phyloP scores from a whole-genome alignment of 1,140 invertebrate genomes.

The Andrena cerasifolii region DNA sequence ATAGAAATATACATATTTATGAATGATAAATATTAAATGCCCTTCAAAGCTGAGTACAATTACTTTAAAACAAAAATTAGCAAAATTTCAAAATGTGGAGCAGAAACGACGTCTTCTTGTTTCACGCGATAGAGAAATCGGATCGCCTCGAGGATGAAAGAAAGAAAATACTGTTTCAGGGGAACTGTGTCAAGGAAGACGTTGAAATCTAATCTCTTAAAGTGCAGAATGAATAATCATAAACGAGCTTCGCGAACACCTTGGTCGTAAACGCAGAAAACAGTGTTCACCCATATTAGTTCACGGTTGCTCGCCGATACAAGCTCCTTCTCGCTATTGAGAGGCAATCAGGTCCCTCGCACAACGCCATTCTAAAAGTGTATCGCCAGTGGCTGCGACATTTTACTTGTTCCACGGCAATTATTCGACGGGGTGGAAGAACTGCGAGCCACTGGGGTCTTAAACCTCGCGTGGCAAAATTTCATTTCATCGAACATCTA shows the following conservation, averaged over 20 bases:
- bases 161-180: too few relatives aligned
- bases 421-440: constrained; percentile 15
- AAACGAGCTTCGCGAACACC: not conserved
- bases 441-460: not conserved
- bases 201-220: not conserved
- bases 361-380: constrained; percentile 5
- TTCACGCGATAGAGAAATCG: too few relatives aligned
- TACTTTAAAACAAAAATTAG: too few relatives aligned
- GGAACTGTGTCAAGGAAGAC: constrained; percentile 6
- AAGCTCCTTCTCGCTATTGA: constrained; percentile 26
- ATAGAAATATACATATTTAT: too few relatives aligned
- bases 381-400: not conserved
- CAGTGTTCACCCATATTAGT: not conserved
- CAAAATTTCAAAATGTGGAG: too few relatives aligned
- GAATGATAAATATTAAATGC: too few relatives aligned
- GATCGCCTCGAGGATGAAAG: too few relatives aligned
- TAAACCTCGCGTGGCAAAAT: not conserved
- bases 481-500: not conserved
- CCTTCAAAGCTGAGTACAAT: too few relatives aligned
- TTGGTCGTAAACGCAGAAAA: not conserved
- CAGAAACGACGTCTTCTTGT: too few relatives aligned
- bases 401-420: not conserved
- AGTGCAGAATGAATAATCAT: not conserved
- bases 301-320: constrained; percentile 6
- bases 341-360: constrained; percentile 17